Evolutionary conservation across 2,113 vertebrate species (phyloP).

Genomic region (Serilophus lunatus): DNA sequence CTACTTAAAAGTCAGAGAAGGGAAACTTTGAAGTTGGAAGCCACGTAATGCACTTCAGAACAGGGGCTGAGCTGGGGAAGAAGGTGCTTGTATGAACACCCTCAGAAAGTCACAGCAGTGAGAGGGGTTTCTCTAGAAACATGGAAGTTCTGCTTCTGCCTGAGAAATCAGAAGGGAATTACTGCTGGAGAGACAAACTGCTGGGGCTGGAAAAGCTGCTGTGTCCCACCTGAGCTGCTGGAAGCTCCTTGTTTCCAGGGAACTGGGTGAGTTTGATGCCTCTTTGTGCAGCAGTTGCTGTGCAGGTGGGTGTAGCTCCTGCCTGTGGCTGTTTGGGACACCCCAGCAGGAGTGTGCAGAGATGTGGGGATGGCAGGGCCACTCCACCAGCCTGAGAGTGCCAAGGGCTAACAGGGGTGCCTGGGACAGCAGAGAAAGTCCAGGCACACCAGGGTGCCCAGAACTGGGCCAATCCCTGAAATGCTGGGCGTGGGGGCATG

Average conservation of each 20-base stretch:
- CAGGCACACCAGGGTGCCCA: fast-evolving
- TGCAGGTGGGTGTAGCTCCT: not conserved
- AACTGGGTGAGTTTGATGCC: not conserved
- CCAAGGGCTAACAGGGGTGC: fast-evolving
- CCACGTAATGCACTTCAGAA: not conserved
- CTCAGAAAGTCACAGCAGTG: fast-evolving
- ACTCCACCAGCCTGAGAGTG: not conserved
- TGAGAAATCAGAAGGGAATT: not conserved
- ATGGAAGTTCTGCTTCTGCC: not conserved
- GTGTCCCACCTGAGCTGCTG: not conserved
- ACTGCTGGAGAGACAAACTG: not conserved
- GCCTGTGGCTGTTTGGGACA: fast-evolving
- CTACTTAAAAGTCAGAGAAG: not conserved
- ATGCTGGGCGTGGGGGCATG: fast-evolving
- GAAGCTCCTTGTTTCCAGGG: not conserved
- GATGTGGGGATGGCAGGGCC: not conserved
- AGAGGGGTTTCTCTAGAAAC: not conserved
- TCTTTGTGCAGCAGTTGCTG: not conserved
- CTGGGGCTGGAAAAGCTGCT: not conserved
- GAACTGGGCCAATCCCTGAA: too few species aligned
- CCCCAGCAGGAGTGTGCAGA: not conserved
- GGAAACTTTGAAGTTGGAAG: not conserved
- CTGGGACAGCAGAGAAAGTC: fast-evolving
- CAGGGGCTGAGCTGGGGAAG: not conserved
- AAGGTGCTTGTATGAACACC: not conserved